A percentile compares a stretch with the other conserved stretches of the same genome.
Evolutionary conservation across 2,888 invertebrate species (phyloP).

Genomic region (Epinotia nisella): DNA sequence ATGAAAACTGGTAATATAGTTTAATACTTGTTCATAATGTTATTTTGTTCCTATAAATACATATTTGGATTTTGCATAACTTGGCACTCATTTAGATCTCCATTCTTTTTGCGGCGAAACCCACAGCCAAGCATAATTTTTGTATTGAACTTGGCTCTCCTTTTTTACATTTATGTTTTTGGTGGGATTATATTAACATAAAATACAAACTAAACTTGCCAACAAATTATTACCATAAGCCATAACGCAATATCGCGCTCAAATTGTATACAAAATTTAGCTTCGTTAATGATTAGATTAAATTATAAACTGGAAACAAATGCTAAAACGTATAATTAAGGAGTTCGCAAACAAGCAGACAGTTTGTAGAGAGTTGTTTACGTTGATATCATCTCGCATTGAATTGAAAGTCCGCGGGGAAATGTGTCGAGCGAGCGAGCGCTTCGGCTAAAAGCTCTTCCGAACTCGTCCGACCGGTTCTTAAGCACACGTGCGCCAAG

Average conservation of each 20-base stretch:
- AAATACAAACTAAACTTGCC: not conserved
- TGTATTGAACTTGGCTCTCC: too few species aligned
- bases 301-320: not conserved
- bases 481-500: conserved; percentile 42
- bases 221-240: not conserved
- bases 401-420: conserved; percentile 37
- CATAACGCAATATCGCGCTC: not conserved
- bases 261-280: not conserved
- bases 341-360: not conserved
- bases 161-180: too few species aligned
- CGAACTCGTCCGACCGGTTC: conserved; percentile 41
- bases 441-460: conserved; percentile 24
- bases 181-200: too few species aligned
- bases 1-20: too few species aligned
- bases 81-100: too few species aligned
- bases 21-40: too few species aligned
- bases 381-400: conserved; percentile 11
- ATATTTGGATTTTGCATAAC: too few species aligned
- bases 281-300: not conserved
- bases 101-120: too few species aligned
- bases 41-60: too few species aligned
- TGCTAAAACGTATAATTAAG: not conserved
- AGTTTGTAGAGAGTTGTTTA: not conserved
- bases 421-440: conserved; percentile 36
- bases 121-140: too few species aligned